A percentile compares a stretch with the other conserved stretches of the same genome.
Conservation (phyloP, 1,140 invertebrate genomes). For the Ceratina calcarata region DNA sequence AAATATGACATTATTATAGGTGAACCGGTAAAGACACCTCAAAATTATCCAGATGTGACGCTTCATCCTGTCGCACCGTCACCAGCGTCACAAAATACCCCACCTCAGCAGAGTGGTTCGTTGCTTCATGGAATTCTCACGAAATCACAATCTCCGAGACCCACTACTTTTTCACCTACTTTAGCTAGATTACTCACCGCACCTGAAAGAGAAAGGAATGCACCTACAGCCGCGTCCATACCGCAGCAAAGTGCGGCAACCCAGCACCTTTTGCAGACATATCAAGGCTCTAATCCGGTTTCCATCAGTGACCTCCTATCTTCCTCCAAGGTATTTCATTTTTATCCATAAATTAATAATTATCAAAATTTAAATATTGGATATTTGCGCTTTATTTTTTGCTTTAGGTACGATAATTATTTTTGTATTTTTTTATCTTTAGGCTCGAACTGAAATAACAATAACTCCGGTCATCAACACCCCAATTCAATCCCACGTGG, state of each 20-base stretch:
- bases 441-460: slow-evolving; percentile 81
- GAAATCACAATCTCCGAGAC: slow-evolving; percentile 80
- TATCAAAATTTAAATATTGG: too few relatives aligned
- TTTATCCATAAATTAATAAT: neutral
- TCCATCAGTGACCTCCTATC: slow-evolving; percentile 83
- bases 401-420: neutral
- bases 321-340: slow-evolving; percentile 82
- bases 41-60: slow-evolving; percentile 89
- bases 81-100: slow-evolving; percentile 75
- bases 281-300: slow-evolving; percentile 77
- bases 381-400: too few relatives aligned
- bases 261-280: slow-evolving; percentile 75
- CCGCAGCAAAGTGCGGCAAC: slow-evolving; percentile 69
- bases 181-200: slow-evolving; percentile 89
- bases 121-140: slow-evolving; percentile 88
- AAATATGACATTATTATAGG: slow-evolving; percentile 56
- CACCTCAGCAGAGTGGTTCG: slow-evolving; percentile 82
- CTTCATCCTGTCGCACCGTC: slow-evolving; percentile 85
- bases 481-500: slow-evolving; percentile 73
- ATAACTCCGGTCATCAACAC: slow-evolving; percentile 81
- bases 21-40: slow-evolving; percentile 81
- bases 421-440: slow-evolving; percentile 20
- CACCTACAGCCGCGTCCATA: slow-evolving; percentile 59
- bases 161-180: slow-evolving; percentile 87
- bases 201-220: slow-evolving; percentile 80